Conservation (phyloP, 2,888 invertebrate genomes). For the Labia minor region DNA sequence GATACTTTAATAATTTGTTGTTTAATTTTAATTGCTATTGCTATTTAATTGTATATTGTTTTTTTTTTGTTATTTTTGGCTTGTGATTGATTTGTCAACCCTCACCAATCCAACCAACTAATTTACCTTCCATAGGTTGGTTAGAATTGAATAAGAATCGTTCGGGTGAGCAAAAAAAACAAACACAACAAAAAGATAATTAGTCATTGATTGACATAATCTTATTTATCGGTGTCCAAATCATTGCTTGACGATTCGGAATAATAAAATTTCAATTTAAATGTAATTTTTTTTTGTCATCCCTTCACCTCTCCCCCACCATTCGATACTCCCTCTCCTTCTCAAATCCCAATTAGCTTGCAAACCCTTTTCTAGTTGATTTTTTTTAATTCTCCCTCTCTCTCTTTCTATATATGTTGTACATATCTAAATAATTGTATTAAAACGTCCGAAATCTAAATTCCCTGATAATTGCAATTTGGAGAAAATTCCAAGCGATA, state of each 20-base stretch:
- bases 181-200: not conserved
- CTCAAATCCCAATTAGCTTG: not conserved
- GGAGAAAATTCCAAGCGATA: not conserved
- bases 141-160: too few species aligned
- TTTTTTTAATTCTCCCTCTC: too few species aligned
- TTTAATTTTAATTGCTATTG: too few species aligned
- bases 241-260: slow-evolving; percentile 7
- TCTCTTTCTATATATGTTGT: too few species aligned
- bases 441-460: not conserved
- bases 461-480: not conserved
- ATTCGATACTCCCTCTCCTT: too few species aligned
- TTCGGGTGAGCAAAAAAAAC: too few species aligned
- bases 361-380: not conserved
- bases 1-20: too few species aligned
- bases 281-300: not conserved
- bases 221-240: not conserved
- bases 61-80: too few species aligned
- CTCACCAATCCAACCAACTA: too few species aligned
- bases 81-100: too few species aligned
- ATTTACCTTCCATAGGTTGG: too few species aligned
- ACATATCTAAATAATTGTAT: not conserved
- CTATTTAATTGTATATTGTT: too few species aligned
- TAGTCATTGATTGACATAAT: not conserved
- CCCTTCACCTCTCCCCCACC: not conserved
- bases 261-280: slow-evolving; percentile 4